Percentiles rank a stretch among this genome's conserved stretches.
Evolutionary conservation across 2,113 vertebrate species (phyloP).

Genomic region (Etheostoma cragini): DNA sequence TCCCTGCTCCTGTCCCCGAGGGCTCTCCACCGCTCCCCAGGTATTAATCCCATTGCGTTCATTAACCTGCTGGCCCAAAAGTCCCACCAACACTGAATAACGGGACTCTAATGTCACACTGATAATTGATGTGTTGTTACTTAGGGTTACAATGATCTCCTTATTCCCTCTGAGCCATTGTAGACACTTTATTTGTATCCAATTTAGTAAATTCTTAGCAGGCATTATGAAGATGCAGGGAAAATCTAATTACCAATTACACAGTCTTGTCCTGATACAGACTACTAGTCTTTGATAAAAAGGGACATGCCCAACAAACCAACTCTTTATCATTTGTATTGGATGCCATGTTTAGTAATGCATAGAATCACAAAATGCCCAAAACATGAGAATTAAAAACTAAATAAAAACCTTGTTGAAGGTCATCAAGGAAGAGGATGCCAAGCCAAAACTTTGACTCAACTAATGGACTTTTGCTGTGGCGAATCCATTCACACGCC

Average conservation of each 20-base stretch:
- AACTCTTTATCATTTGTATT: neutral
- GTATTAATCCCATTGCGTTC: slow-evolving; percentile 82
- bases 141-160: slow-evolving; percentile 79
- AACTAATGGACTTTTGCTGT: neutral
- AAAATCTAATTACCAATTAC: slow-evolving; percentile 40
- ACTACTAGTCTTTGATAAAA: neutral
- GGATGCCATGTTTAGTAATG: neutral
- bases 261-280: slow-evolving; percentile 1
- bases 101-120: slow-evolving; percentile 58
- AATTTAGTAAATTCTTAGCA: slow-evolving; percentile 76
- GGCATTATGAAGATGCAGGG: slow-evolving; percentile 25
- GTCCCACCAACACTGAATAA: slow-evolving; percentile 48
- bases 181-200: slow-evolving; percentile 83
- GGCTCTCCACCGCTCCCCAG: slow-evolving; percentile 69
- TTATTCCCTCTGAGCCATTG: slow-evolving; percentile 70
- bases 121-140: slow-evolving; percentile 79
- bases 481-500: neutral
- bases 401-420: neutral
- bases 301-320: neutral
- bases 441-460: neutral
- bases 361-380: neutral
- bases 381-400: neutral
- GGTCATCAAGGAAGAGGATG: neutral
- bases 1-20: slow-evolving; percentile 60
- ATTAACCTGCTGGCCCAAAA: slow-evolving; percentile 81